These are phyloP conservation scores for Myiozetetes cayanensis DNA, from an alignment of 2,113 vertebrate genomes.

Conservation along the genomic window DNA sequence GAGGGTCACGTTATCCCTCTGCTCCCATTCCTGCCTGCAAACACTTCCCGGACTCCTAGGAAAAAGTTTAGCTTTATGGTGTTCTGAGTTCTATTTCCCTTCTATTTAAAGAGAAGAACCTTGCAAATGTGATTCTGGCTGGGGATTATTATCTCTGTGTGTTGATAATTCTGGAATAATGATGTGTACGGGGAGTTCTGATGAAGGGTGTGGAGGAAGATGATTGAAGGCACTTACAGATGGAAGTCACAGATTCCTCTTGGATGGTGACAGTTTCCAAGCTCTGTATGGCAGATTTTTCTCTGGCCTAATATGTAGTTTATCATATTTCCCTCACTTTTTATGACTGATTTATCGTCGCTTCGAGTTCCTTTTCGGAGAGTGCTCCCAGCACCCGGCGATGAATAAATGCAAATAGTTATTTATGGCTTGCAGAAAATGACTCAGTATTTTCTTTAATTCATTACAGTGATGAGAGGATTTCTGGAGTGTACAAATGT, in stretches of 20 bases:
- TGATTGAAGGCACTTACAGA: conserved; percentile 57
- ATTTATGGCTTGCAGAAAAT: conserved; percentile 36
- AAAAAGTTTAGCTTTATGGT: not conserved
- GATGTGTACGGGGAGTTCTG: not conserved
- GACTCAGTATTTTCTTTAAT: conserved; percentile 47
- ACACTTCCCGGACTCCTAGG: not conserved
- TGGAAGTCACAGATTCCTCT: conserved; percentile 51
- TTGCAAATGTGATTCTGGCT: not conserved
- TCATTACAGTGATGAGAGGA: not conserved
- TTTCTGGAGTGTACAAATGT: conserved; percentile 4
- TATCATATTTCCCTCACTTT: conserved; percentile 52
- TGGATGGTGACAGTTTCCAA: conserved; percentile 40
- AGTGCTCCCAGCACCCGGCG: conserved; percentile 8
- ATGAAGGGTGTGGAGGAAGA: conserved; percentile 26
- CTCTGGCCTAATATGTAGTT: conserved; percentile 40
- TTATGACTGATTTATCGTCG: conserved; percentile 50
- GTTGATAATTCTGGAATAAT: conserved; percentile 41
- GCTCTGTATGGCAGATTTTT: conserved; percentile 37
- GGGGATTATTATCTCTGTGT: not conserved
- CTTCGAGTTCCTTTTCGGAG: conserved; percentile 27
- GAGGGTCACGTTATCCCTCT: not conserved
- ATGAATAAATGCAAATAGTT: conserved; percentile 52
- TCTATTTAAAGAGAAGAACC: not conserved
- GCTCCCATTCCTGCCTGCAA: not conserved
- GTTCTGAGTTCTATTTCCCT: not conserved